These are phyloP conservation scores for Anguilla obscura DNA, from an alignment of 2,797 vertebrate genomes.

Conservation along the genomic window DNA sequence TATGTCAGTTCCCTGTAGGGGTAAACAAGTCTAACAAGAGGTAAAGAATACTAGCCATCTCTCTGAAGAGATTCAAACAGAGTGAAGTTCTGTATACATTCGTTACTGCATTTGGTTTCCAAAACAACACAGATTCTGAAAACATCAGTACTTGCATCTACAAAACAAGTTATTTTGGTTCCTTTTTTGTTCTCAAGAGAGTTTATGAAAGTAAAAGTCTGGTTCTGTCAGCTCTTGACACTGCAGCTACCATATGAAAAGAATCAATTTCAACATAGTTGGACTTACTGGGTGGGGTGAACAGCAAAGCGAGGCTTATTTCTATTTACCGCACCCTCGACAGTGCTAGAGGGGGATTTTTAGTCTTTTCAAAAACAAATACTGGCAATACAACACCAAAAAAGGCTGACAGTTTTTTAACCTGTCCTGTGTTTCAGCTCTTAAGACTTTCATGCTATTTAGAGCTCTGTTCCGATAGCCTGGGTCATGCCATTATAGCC, in stretches of 20 bases:
- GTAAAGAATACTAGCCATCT: neutral
- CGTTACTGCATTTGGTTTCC: neutral
- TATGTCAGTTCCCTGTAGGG: neutral
- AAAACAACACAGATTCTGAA: neutral
- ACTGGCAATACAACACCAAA: neutral
- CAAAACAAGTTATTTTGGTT: neutral
- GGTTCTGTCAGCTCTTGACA: neutral
- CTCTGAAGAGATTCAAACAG: neutral
- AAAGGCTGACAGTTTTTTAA: neutral
- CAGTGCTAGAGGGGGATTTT: neutral
- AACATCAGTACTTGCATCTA: neutral
- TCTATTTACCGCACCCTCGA: neutral
- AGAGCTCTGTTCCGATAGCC: neutral
- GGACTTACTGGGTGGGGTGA: neutral
- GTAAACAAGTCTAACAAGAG: neutral
- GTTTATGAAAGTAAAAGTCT: neutral
- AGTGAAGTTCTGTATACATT: neutral
- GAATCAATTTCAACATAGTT: neutral
- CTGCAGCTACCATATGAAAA: neutral
- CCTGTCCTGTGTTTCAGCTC: neutral
- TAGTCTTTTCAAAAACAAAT: neutral
- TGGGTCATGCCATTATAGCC: neutral
- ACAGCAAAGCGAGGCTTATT: neutral
- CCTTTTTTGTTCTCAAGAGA: neutral
- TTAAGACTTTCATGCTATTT: neutral